Base-by-base conservation (phyloP, 2,888 invertebrate genomes). In the Leucania comma region DNA sequence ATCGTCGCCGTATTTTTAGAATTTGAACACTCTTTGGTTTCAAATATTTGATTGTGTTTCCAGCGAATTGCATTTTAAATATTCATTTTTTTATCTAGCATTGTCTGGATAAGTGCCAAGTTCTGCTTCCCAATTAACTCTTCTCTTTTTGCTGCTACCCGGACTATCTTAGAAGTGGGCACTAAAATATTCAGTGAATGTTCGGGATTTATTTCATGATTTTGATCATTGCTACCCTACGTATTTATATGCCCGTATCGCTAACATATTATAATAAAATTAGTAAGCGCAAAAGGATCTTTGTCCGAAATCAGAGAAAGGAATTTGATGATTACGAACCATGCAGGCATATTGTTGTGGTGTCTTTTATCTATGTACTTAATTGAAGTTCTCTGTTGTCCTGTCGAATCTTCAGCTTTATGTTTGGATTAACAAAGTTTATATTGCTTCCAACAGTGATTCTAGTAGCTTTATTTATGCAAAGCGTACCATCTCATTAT, bases 301-400 rank as follows among this genome's bases (percentile, higher is more conserved):
- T 86, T 86, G 83, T 82, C 75, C 72, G 62, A 85, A 87, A 78
- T 83, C 65, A 75, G 81, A 79, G 70, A 85, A 83, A 80, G 82
- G 86, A 85, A 87, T 87, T 86, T 82, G 86, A 83, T 83, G 75
- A 86, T 83, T 86, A 78, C 76, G 75, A 84, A 85, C 75, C 78
- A 88, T 89, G 86, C 88, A 87, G 89, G 88, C 85, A 78, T 84
- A 90, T 90, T 90, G 86, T 90, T 83, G 82, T 81, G 73, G 72
- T 76, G 68, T 77, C 83, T 82, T 82, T 78, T 84, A 84, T 69
- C 75, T 62, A 42, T 42, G 5, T 42, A 61, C 58, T 32, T 80
- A 66, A 73, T 73, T 73, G 78, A 63, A 75, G 74, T 67, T 26
- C 6, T 38, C 3, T 48, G 24, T 32, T n/a, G 17, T 53, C 3